Conservation (phyloP, 2,888 invertebrate species). For the Cantharis rufa region DNA sequence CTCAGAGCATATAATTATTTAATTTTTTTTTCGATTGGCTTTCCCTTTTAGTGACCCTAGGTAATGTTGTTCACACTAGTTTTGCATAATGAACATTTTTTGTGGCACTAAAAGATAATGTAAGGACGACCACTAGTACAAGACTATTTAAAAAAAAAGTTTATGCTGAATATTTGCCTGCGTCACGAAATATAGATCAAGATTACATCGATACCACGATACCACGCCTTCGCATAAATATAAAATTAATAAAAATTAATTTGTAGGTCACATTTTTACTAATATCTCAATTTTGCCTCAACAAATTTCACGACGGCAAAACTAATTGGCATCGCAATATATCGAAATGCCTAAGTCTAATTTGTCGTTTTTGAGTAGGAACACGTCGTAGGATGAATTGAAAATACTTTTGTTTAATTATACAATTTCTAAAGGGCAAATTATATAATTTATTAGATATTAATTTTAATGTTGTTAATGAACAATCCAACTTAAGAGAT, state of each 20-base stretch:
- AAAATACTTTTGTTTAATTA: not conserved
- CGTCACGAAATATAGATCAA: constrained; percentile 1
- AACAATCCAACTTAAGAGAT: not conserved
- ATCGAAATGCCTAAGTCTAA: not conserved
- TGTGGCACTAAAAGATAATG: not conserved
- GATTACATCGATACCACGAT: not conserved
- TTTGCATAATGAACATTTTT: not conserved
- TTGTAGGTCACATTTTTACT: not conserved
- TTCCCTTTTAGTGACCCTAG: not conserved
- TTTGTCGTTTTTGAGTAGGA: not conserved
- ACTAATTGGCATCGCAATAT: not conserved
- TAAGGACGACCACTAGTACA: not conserved
- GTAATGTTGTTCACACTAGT: not conserved
- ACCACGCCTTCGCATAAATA: not conserved
- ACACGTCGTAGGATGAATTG: not conserved
- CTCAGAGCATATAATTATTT: not conserved
- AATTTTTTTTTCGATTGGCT: not conserved
- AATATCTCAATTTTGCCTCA: not conserved
- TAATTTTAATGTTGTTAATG: not conserved
- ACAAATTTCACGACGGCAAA: not conserved
- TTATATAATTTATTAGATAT: not conserved
- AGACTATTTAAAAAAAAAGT: not conserved
- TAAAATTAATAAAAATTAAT: not conserved
- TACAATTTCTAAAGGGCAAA: not conserved
- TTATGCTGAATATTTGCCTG: not conserved